Evolutionary conservation across 1,140 invertebrate species (phyloP).

Genomic region (Aleiodes sp.): DNA sequence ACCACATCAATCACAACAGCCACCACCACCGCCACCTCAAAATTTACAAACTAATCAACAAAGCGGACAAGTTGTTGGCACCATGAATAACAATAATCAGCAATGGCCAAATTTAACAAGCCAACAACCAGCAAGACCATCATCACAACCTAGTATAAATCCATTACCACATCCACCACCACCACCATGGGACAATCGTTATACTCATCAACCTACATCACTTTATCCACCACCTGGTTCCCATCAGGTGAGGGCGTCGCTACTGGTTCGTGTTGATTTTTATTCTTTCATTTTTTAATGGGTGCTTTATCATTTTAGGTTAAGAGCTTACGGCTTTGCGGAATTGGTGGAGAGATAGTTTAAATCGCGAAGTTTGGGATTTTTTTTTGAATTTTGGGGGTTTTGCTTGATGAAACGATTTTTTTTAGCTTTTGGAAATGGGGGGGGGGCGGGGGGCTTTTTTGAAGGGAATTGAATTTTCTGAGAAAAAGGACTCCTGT

Average conservation of each 20-base stretch:
- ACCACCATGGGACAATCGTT: conserved; percentile 66
- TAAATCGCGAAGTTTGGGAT: too few species aligned
- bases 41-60: conserved; percentile 40
- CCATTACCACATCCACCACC: conserved; percentile 57
- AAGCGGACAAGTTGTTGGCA: conserved; percentile 37
- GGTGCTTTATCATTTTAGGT: not conserved
- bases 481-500: too few species aligned
- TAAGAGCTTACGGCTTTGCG: too few species aligned
- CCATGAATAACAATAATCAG: conserved; percentile 49
- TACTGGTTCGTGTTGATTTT: conserved; percentile 31
- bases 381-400: too few species aligned
- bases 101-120: conserved; percentile 63
- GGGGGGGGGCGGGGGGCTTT: too few species aligned
- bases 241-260: conserved; percentile 58
- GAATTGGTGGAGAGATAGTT: too few species aligned
- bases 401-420: too few species aligned
- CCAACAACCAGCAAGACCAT: conserved; percentile 63
- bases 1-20: conserved; percentile 56
- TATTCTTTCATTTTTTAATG: conserved; percentile 5
- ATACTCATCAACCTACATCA: conserved; percentile 60
- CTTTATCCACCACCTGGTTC: conserved; percentile 62
- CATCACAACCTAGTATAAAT: conserved; percentile 56
- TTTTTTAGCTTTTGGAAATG: too few species aligned
- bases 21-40: conserved; percentile 47
- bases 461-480: too few species aligned